Evolutionary conservation across 1,140 invertebrate species (phyloP).

Genomic region (Drosophila serrata): DNA sequence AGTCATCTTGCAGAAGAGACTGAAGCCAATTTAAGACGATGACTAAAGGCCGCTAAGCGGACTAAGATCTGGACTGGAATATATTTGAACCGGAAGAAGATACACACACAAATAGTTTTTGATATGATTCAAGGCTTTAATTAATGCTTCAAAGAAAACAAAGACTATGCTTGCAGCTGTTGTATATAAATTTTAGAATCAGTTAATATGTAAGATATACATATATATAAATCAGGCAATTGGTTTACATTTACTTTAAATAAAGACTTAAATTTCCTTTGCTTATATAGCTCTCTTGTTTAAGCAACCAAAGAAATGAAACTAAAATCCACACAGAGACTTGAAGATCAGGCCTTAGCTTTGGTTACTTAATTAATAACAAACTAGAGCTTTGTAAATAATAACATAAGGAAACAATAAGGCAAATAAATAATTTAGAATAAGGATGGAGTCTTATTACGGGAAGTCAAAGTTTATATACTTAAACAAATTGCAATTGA

Average conservation of each 20-base stretch:
- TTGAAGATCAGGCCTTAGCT: not conserved
- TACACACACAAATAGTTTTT: no score
- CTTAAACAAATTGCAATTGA: no score
- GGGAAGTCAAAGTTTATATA: no score
- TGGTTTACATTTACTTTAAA: not conserved
- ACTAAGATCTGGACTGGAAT: not conserved
- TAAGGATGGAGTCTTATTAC: no score
- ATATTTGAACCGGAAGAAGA: not conserved
- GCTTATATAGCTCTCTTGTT: not conserved
- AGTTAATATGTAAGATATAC: not conserved
- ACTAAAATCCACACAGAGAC: not conserved
- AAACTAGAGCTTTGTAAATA: no score
- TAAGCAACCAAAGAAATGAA: no score
- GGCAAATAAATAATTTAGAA: no score
- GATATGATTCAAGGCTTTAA: not conserved
- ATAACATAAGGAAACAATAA: no score
- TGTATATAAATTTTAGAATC: not conserved
- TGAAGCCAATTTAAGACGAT: conserved; percentile 12
- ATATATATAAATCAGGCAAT: no score
- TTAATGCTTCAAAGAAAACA: not conserved
- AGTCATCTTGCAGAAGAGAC: conserved; percentile 18
- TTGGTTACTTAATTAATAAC: no score
- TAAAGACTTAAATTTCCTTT: not conserved
- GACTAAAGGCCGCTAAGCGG: conserved; percentile 20
- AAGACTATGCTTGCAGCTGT: not conserved